Conservation (phyloP, 1,140 invertebrate genomes). For the Bombus balteatus region DNA sequence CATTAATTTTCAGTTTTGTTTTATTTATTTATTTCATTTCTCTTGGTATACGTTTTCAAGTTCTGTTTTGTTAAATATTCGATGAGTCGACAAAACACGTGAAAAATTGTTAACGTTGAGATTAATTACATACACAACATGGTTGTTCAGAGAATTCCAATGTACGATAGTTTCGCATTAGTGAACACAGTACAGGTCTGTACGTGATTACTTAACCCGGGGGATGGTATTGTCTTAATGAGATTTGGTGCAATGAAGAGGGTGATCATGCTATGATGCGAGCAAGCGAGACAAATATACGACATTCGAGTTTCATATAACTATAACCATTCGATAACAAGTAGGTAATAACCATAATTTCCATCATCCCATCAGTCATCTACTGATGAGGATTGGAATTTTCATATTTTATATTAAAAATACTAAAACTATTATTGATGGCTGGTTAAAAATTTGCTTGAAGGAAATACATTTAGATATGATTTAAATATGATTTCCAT, state of each 20-base stretch:
- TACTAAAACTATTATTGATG: neutral
- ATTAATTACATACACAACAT: neutral
- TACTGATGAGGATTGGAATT: neutral
- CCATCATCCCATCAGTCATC: neutral
- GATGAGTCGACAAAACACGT: neutral
- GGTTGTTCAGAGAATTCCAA: neutral
- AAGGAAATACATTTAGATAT: neutral
- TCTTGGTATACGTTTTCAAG: no score
- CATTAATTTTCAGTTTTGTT: no score
- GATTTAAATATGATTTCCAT: no score
- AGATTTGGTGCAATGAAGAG: conserved; percentile 1
- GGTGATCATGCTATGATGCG: neutral
- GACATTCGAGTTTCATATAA: neutral
- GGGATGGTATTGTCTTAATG: conserved; percentile 2
- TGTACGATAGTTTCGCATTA: neutral
- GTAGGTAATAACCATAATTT: no score
- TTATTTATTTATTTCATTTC: no score
- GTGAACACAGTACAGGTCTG: neutral
- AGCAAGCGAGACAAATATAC: neutral
- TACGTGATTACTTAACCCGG: neutral
- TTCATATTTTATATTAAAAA: neutral
- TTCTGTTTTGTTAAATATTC: no score
- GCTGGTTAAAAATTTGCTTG: neutral
- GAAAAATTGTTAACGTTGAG: neutral
- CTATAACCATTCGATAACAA: neutral